phyloP scores from a whole-genome alignment of 37 sponge, comb jelly and placozoan species.

The Cliona cf. orientalis region DNA sequence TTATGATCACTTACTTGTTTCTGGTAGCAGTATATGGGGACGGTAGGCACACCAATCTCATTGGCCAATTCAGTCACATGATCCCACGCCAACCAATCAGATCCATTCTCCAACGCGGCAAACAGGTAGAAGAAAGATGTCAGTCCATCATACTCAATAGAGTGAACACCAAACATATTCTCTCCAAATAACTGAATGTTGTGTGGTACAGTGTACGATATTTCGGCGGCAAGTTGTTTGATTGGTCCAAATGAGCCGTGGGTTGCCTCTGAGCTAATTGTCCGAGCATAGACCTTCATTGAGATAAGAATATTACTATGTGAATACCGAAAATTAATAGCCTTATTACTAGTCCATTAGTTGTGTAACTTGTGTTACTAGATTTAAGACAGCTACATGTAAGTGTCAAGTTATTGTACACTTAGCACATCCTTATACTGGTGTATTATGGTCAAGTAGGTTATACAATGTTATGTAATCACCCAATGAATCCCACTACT shows the following conservation, averaged over 20 bases:
- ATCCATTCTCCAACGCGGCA: constrained; percentile 70
- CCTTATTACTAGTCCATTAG: background rate
- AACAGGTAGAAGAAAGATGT: constrained; percentile 73
- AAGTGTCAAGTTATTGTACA: too few species aligned
- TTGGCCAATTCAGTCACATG: constrained; percentile 63
- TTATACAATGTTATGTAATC: too few species aligned
- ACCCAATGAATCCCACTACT: too few species aligned
- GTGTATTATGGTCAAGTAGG: too few species aligned
- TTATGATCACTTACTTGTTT: constrained; percentile 41
- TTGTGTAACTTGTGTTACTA: background rate
- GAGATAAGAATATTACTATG: background rate
- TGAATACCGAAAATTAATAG: background rate
- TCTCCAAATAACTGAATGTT: constrained; percentile 86
- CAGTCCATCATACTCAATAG: constrained; percentile 80
- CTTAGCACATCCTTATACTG: too few species aligned
- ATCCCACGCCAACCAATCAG: constrained; percentile 70
- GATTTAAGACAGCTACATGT: too few species aligned
- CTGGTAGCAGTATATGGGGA: constrained; percentile 62
- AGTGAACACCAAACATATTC: constrained; percentile 84
- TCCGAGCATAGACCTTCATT: constrained; percentile 73
- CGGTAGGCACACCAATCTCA: constrained; percentile 62
- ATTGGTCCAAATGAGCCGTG: constrained; percentile 85
- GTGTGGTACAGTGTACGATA: constrained; percentile 57
- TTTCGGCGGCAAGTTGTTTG: constrained; percentile 64
- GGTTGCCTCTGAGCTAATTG: constrained; percentile 60